Evolutionary conservation across 1,140 invertebrate species (phyloP).

Genomic region (Halictus rubicundus): DNA sequence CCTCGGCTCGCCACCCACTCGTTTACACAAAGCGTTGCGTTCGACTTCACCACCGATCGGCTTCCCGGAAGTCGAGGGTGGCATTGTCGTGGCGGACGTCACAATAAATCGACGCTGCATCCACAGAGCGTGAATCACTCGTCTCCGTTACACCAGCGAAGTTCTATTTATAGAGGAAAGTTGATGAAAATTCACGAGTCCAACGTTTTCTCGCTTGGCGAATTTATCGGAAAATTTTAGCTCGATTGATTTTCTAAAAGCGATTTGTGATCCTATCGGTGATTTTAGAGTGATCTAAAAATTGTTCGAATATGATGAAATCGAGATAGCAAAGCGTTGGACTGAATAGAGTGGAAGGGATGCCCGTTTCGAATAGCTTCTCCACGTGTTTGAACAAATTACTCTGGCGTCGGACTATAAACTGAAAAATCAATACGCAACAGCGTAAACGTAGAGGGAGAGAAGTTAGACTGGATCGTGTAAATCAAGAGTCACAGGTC

Average conservation of each 20-base stretch:
- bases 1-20: neutral
- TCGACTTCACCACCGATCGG: conserved; percentile 5
- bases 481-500: conserved; percentile 34
- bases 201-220: conserved; percentile 20
- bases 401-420: neutral
- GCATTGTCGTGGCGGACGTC: conserved; percentile 15
- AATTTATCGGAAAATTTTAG: neutral
- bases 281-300: too few species aligned
- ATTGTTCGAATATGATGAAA: too few species aligned
- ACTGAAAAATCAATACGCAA: conserved; percentile 30
- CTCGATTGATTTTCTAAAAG: too few species aligned
- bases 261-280: neutral
- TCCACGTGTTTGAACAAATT: neutral
- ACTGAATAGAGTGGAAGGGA: too few species aligned
- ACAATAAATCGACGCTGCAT: conserved; percentile 46
- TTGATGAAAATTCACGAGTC: conserved; percentile 26
- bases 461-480: conserved; percentile 36
- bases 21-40: neutral
- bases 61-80: conserved; percentile 24
- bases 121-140: conserved; percentile 41
- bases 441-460: conserved; percentile 13
- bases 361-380: too few species aligned
- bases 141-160: conserved; percentile 20
- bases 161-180: conserved; percentile 19
- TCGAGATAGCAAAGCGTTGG: too few species aligned